Evolutionary conservation across 2,797 vertebrate genomes (phyloP).

Genomic region (Lophotriccus pileatus): DNA sequence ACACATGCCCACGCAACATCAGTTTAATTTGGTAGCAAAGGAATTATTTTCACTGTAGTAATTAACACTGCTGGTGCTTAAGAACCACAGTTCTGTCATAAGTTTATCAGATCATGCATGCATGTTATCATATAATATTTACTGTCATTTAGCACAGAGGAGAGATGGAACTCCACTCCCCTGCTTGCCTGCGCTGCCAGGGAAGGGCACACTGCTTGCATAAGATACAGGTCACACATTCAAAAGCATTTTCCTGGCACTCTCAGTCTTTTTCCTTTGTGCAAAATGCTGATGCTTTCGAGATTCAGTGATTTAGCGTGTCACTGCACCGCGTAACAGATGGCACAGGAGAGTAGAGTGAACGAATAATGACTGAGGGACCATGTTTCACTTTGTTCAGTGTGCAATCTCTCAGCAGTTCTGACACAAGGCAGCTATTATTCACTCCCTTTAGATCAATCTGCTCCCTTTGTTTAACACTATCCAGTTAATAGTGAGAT

Average conservation of each 20-base stretch:
- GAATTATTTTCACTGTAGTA: neutral
- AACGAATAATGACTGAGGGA: neutral
- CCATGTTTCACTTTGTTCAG: neutral
- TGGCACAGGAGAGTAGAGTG: neutral
- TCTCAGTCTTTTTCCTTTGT: neutral
- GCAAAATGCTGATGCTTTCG: constrained; percentile 3
- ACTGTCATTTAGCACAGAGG: neutral
- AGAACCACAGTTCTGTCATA: neutral
- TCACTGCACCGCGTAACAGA: neutral
- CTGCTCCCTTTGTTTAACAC: neutral
- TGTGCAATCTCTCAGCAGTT: neutral
- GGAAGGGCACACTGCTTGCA: neutral
- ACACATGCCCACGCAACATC: neutral
- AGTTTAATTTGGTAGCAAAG: neutral
- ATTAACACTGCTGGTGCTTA: neutral
- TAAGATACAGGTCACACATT: neutral
- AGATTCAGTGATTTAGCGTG: neutral
- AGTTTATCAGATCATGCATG: neutral
- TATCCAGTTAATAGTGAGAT: neutral
- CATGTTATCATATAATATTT: neutral
- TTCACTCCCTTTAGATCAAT: neutral
- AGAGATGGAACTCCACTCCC: neutral
- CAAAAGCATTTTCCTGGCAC: neutral
- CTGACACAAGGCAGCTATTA: neutral
- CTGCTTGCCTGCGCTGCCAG: neutral